phyloP scores from a whole-genome alignment of 2,113 vertebrate genomes.

The Notarius lentiginosus region DNA sequence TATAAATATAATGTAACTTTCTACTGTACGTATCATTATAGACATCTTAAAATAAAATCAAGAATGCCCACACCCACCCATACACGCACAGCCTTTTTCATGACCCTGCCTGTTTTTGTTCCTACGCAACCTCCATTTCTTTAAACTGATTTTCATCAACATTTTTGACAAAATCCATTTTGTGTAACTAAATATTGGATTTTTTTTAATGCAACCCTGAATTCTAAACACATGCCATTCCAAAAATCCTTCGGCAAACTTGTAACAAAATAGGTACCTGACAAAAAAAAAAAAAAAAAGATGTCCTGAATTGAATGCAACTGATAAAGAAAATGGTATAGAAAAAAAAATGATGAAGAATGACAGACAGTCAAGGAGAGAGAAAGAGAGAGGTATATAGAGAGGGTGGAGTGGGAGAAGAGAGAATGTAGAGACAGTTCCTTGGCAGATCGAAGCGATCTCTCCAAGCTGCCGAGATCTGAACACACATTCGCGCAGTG shows the following conservation, averaged over 20 bases:
- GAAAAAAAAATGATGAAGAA: background rate
- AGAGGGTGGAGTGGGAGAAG: conserved; percentile 8
- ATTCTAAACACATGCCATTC: background rate
- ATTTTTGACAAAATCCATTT: background rate
- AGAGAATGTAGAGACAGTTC: conserved; percentile 55
- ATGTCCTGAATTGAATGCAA: background rate
- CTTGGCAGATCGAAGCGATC: conserved; percentile 58
- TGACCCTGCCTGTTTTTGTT: background rate
- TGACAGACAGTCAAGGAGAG: background rate
- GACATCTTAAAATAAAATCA: background rate
- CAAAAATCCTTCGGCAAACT: background rate
- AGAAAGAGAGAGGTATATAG: conserved; percentile 1
- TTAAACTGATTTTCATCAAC: background rate
- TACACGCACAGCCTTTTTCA: background rate
- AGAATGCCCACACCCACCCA: background rate
- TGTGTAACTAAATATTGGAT: background rate
- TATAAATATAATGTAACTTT: background rate
- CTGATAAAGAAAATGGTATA: background rate
- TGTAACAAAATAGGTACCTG: background rate
- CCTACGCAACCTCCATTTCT: background rate
- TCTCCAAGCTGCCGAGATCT: conserved; percentile 53
- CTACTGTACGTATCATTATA: background rate
- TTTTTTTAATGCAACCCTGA: background rate
- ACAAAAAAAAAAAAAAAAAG: conserved; percentile 6
- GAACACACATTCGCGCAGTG: conserved; percentile 2